Conservation (phyloP, 2,888 invertebrate genomes). For the Timema podura region DNA sequence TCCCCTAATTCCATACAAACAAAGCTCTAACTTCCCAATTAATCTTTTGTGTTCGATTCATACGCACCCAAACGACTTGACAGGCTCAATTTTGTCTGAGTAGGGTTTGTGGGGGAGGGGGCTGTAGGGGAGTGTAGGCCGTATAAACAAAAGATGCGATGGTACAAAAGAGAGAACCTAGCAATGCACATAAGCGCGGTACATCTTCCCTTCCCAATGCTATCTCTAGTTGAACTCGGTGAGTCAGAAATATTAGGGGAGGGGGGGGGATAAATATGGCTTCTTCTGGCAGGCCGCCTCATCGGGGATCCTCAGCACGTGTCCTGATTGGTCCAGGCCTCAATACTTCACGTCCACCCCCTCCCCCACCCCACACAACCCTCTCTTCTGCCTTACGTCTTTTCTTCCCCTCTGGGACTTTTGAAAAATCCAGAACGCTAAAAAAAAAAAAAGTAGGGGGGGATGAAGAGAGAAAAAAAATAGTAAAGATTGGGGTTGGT, state of each 20-base stretch:
- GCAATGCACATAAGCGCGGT: no score
- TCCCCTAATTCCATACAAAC: no score
- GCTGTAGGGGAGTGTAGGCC: no score
- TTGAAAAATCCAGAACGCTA: conserved; percentile 29
- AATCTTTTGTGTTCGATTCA: no score
- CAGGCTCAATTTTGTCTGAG: no score
- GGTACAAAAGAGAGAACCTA: no score
- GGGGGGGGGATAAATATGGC: conserved; percentile 23
- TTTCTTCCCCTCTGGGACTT: conserved; percentile 25
- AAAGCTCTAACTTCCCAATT: no score
- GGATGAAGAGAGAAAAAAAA: conserved; percentile 14
- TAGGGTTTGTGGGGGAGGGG: no score
- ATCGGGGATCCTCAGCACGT: conserved; percentile 19
- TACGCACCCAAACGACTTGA: no score
- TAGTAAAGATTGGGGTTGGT: neutral
- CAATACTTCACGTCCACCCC: conserved; percentile 27
- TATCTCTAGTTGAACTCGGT: no score
- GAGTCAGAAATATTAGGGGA: conserved; percentile 10
- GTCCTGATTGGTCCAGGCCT: conserved; percentile 27
- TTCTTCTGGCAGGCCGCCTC: conserved; percentile 26
- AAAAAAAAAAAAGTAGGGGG: conserved; percentile 18
- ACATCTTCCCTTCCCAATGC: no score
- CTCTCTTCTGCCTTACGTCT: conserved; percentile 18
- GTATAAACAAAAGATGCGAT: no score
- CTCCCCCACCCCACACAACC: conserved; percentile 14